Base-by-base conservation (phyloP, 2,113 vertebrate species). In the Leptobrachium leishanense region DNA sequence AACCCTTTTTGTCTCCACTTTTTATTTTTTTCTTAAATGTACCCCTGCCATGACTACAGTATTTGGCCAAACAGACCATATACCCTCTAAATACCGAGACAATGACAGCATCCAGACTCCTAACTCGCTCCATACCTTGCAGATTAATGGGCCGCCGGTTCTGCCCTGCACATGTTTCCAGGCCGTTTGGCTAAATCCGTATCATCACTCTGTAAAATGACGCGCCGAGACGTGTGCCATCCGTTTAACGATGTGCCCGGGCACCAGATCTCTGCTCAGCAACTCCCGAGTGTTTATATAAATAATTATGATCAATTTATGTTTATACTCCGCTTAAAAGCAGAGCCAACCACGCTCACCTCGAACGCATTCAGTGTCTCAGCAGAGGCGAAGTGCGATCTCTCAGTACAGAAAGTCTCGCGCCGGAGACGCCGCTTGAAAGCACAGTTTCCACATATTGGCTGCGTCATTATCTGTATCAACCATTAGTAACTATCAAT, bases 61-160 rank as follows among this genome's bases (percentile, higher is more conserved):
- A 79, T 79, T 50, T 73, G 64, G 54, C 65, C 77, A 80, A 74
- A 80, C 55, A 80, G 71, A 67, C 62, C 74, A 43, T 62, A 46
- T 68, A 73, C 70, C 77, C 77, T 63, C 59, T 74, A 80, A 80
- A 80, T 80, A 80, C 77, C 70, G 43, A 81, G 74, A 70, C 80
- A 67, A 15, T 82, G 80, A 70, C 39, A 43, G 2, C 67, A 76
- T 70, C 70, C 39, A 55, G 67, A 70, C 79, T 44, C 3, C 41
- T 81, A 74, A 68, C 55, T 68, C 77, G 66, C 77, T 67, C 69
- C 77, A 78, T 78, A 42, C 77, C 70, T 79, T 44, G 31, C 41
- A 43, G 44, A 57, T 71, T 72, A 73, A 79, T 79, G 67, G 70
- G 40, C 46, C 62, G 31, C 62, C 43, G 39, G 9, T 4, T 66